phyloP scores from a whole-genome alignment of 2,888 invertebrate species.

The Andrena hattorfiana region DNA sequence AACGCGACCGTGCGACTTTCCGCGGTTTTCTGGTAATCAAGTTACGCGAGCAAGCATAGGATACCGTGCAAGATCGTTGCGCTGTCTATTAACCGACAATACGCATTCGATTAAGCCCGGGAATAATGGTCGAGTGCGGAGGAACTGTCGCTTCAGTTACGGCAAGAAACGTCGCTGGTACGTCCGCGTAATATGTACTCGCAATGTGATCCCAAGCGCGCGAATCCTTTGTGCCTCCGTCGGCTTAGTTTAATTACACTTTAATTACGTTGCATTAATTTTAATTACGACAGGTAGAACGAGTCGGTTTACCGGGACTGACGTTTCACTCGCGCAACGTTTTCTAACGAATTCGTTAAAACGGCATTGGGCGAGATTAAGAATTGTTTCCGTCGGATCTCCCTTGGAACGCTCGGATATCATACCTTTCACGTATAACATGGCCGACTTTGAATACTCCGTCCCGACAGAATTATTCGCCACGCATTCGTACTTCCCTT shows the following conservation, averaged over 20 bases:
- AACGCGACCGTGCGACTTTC: background rate
- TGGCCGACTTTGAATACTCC: slow-evolving; percentile 95
- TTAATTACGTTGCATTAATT: slow-evolving; percentile 70
- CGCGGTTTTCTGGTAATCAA: background rate
- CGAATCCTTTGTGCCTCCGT: slow-evolving; percentile 63
- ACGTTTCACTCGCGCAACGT: slow-evolving; percentile 27
- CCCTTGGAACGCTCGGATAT: background rate
- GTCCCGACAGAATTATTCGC: slow-evolving; percentile 97
- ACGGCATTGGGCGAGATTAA: background rate
- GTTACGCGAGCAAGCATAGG: background rate
- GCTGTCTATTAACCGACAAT: no score
- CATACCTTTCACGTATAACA: slow-evolving; percentile 96
- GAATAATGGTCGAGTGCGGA: slow-evolving; percentile 1
- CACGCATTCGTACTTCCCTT: slow-evolving; percentile 98
- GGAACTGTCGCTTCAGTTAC: background rate
- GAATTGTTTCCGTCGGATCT: slow-evolving; percentile 13
- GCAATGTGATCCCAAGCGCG: slow-evolving; percentile 41
- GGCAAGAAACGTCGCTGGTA: slow-evolving; percentile 39
- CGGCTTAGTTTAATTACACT: slow-evolving; percentile 65
- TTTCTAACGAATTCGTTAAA: slow-evolving; percentile 45
- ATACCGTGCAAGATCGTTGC: no score
- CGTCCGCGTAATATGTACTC: slow-evolving; percentile 39
- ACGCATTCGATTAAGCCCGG: slow-evolving; percentile 10
- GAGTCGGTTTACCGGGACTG: slow-evolving; percentile 39
- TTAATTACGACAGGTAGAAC: slow-evolving; percentile 63